Base-by-base conservation (phyloP, 1,140 invertebrate species). In the Drosophila tsacasi region DNA sequence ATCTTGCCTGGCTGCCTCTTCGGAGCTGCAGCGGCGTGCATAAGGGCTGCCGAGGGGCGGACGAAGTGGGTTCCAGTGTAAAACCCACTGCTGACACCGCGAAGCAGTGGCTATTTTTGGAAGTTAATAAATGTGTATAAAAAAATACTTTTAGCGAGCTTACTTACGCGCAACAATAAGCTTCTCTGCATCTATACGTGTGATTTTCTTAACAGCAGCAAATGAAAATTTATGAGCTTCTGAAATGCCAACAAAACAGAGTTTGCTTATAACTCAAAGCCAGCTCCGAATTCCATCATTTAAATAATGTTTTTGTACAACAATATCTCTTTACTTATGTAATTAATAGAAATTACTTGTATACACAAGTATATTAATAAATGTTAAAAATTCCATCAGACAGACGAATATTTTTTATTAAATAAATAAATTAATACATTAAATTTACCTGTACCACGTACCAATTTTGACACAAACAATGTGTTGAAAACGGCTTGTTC, bases 161-260 rank as follows among this genome's bases (percentile, higher is more conserved):
- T 42, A 81, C 85, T 79, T 59, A 89, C 84, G 17, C 77, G 55
- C 12, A 87, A 50, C 27, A 61, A 78, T 0, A 80, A 72, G 47
- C 30, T 81, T 62, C 66, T 78, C 23, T 81, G 84, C 84, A 87
- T 87, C 75, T 78, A 75, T 72, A 75, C 12, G 9, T 25, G 30
- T n/a, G 10, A 50, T 40, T 61, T 65, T 25, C 42, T 50, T 10
- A 12, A 25, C 15, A 12, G 21, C 13, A 37, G 21, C 3, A 10
- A 54, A 72, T 21, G 0, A 55, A 49, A 79, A 73, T 35, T 55
- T 60, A 15, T 62, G 17, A 47, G 44, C 8, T 44, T 64, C 46
- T 46, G 17, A 23, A 54, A 35, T 10, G 19, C 3, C 19, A 17
- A 44, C 10, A 23, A 15, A 37, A 21, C 37, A 9, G 15, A 12